phyloP scores from a whole-genome alignment of 2,797 vertebrate genomes.

The Neosilurus mollespiculum region DNA sequence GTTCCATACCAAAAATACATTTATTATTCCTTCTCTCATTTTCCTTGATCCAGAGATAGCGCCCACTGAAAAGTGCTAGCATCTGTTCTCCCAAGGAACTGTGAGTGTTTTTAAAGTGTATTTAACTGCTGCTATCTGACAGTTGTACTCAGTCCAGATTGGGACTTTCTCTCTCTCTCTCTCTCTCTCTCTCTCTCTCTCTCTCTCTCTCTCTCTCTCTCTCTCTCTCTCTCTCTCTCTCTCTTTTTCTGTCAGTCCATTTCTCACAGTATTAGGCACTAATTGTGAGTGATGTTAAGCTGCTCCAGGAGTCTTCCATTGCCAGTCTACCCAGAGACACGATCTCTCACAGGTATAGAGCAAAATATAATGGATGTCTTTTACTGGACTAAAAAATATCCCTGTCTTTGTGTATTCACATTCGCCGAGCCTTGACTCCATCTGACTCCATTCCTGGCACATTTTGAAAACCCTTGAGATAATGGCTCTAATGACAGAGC shows the following conservation, averaged over 20 bases:
- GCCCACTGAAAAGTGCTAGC: not conserved
- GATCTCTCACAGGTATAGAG: not conserved
- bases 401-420: not conserved
- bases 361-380: not conserved
- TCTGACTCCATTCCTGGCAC: not conserved
- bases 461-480: slow-evolving; percentile 12
- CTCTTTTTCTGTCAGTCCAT: not conserved
- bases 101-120: slow-evolving; percentile 1
- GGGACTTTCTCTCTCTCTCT: not conserved
- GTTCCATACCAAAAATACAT: not conserved
- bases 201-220: not conserved
- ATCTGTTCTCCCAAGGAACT: slow-evolving; percentile 4
- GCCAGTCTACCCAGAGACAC: not conserved
- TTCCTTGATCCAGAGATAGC: not conserved
- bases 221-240: not conserved
- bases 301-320: not conserved
- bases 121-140: not conserved
- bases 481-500: slow-evolving; percentile 12
- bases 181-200: not conserved
- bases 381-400: not conserved
- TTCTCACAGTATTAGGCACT: slow-evolving; percentile 13
- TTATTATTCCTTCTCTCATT: not conserved
- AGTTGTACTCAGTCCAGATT: not conserved
- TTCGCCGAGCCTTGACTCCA: not conserved
- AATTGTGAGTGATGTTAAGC: slow-evolving; percentile 32